These are phyloP conservation scores for Jaculus jaculus DNA, from an alignment of 2,113 vertebrate species.

Conservation along the genomic window DNA sequence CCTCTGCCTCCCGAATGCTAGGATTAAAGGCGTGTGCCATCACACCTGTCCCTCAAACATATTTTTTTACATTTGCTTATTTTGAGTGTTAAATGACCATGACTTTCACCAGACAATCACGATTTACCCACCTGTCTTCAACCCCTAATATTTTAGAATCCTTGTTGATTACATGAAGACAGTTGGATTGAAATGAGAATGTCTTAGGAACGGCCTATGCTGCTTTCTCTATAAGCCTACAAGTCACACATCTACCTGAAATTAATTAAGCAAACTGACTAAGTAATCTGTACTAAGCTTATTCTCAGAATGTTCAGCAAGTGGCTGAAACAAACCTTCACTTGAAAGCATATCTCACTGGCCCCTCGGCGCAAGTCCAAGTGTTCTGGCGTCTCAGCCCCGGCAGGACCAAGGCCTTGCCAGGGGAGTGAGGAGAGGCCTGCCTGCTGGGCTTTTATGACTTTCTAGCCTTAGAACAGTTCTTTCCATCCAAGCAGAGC, in stretches of 20 bases:
- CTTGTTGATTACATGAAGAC: not conserved
- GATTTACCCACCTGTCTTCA: not conserved
- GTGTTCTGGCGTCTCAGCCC: not conserved
- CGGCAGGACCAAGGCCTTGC: conserved; percentile 13
- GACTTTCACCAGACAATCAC: not conserved
- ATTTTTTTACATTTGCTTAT: not conserved
- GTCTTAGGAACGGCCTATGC: not conserved
- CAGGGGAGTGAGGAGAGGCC: conserved; percentile 48
- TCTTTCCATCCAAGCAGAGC: conserved; percentile 25
- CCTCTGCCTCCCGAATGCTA: too few species aligned
- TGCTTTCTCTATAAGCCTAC: not conserved
- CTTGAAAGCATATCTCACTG: not conserved
- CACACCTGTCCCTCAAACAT: too few species aligned
- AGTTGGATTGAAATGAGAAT: not conserved
- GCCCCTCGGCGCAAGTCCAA: not conserved
- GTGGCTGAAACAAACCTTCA: not conserved
- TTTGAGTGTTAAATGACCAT: not conserved
- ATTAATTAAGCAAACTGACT: not conserved
- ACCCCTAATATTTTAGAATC: not conserved
- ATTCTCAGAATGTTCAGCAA: not conserved
- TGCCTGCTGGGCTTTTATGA: conserved; percentile 62
- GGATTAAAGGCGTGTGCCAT: too few species aligned
- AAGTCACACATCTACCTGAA: not conserved
- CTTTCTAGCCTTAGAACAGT: conserved; percentile 62
- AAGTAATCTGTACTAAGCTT: not conserved